phyloP scores from a whole-genome alignment of 1,140 invertebrate genomes.

The Trichonephila inaurata region DNA sequence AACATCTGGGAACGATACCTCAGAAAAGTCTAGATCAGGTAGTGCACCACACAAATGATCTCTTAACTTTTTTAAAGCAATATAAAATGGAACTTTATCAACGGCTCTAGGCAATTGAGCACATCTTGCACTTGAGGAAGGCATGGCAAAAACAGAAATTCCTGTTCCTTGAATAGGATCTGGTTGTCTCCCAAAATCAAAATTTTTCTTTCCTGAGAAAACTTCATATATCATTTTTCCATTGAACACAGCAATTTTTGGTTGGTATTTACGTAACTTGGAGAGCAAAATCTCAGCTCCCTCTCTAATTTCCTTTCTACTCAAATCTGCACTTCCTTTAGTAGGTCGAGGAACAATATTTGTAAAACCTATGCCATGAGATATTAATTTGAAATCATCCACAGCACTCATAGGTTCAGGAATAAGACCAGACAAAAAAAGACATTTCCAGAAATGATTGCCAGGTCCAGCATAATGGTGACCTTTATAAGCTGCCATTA shows the following conservation, averaged over 20 bases:
- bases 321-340: slow-evolving; percentile 96
- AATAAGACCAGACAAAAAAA: slow-evolving; percentile 95
- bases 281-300: slow-evolving; percentile 94
- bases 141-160: slow-evolving; percentile 99
- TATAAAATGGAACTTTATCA: slow-evolving; percentile 98
- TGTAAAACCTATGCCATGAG: slow-evolving; percentile 97
- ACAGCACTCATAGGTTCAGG: slow-evolving; percentile 97
- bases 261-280: slow-evolving; percentile 94
- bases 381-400: slow-evolving; percentile 95
- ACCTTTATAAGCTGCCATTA: slow-evolving; percentile 98
- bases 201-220: slow-evolving; percentile 98
- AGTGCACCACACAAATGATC: slow-evolving; percentile 97
- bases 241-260: slow-evolving; percentile 99
- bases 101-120: slow-evolving; percentile 96
- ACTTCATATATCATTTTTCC: slow-evolving; percentile 98
- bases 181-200: slow-evolving; percentile 96
- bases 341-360: slow-evolving; percentile 97
- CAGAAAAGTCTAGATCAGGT: slow-evolving; percentile 91
- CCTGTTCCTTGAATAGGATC: slow-evolving; percentile 95
- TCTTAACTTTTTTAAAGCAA: slow-evolving; percentile 95
- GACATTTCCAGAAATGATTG: slow-evolving; percentile 99
- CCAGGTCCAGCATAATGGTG: slow-evolving; percentile 99
- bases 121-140: slow-evolving; percentile 97
- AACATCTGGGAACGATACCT: slow-evolving; percentile 90
- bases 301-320: slow-evolving; percentile 97